These are phyloP conservation scores for Percina caprodes DNA, from an alignment of 2,113 vertebrate genomes.

Conservation along the genomic window DNA sequence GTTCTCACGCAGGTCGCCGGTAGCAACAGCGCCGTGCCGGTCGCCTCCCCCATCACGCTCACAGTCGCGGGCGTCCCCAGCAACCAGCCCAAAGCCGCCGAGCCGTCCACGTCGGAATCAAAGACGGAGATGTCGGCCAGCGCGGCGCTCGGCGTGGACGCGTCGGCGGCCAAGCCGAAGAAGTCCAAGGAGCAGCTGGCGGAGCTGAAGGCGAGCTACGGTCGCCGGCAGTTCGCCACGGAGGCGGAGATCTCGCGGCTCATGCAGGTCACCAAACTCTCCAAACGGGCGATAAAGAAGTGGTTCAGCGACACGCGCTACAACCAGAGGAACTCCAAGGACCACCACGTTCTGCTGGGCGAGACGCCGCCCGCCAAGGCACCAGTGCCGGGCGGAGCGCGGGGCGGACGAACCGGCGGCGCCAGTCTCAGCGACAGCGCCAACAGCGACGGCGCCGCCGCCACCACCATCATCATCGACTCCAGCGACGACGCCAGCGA, in stretches of 20 bases:
- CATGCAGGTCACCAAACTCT: slow-evolving; percentile 94
- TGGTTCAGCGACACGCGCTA: slow-evolving; percentile 99
- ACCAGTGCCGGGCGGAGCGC: neutral
- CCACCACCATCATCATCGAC: slow-evolving; percentile 90
- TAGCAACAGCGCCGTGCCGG: slow-evolving; percentile 84
- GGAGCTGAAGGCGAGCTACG: slow-evolving; percentile 95
- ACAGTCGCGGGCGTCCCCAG: slow-evolving; percentile 90
- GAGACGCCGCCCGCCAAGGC: slow-evolving; percentile 56
- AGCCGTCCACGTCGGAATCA: slow-evolving; percentile 73
- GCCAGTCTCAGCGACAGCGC: neutral
- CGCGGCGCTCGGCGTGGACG: slow-evolving; percentile 80
- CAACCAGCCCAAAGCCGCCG: slow-evolving; percentile 84
- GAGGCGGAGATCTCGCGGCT: slow-evolving; percentile 94
- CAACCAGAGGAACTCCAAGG: slow-evolving; percentile 97
- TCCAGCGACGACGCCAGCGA: slow-evolving; percentile 92
- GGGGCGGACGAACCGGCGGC: neutral
- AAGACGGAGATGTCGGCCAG: slow-evolving; percentile 74
- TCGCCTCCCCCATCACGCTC: slow-evolving; percentile 91
- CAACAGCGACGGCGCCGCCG: slow-evolving; percentile 1
- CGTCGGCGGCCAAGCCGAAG: slow-evolving; percentile 89
- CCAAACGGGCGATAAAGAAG: slow-evolving; percentile 98
- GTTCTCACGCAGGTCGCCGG: slow-evolving; percentile 92
- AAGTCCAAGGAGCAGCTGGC: slow-evolving; percentile 97
- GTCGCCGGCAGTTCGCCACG: slow-evolving; percentile 92
- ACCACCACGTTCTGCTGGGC: slow-evolving; percentile 85